phyloP scores from a whole-genome alignment of 2,113 vertebrate genomes.

The Spea bombifrons region DNA sequence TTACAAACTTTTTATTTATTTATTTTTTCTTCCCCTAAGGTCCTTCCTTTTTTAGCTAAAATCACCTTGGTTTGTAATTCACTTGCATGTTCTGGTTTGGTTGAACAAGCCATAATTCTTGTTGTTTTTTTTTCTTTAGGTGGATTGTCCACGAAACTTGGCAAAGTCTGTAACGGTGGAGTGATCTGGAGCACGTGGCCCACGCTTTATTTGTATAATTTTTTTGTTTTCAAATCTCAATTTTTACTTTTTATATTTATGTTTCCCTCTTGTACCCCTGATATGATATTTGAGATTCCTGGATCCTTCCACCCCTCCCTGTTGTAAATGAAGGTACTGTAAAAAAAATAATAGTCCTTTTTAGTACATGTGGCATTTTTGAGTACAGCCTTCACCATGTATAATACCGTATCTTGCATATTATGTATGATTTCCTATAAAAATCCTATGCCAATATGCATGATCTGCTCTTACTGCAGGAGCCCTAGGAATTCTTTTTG shows the following conservation, averaged over 20 bases:
- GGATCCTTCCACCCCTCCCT: neutral
- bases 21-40: too few relatives aligned
- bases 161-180: constrained; percentile 97
- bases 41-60: too few relatives aligned
- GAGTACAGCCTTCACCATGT: too few relatives aligned
- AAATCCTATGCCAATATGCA: too few relatives aligned
- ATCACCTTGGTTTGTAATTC: too few relatives aligned
- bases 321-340: neutral
- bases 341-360: neutral
- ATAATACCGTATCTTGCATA: too few relatives aligned
- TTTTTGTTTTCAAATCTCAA: constrained; percentile 66
- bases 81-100: too few relatives aligned
- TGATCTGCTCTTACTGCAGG: too few relatives aligned
- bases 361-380: too few relatives aligned
- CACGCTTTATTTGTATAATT: constrained; percentile 66
- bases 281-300: constrained; percentile 11
- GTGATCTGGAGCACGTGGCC: constrained; percentile 63
- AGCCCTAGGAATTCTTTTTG: too few relatives aligned
- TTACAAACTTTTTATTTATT: too few relatives aligned
- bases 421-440: too few relatives aligned
- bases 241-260: constrained; percentile 59
- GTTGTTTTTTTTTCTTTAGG: constrained; percentile 64
- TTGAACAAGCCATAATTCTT: neutral
- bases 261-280: constrained; percentile 7
- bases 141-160: constrained; percentile 97